These are phyloP conservation scores for Oikopleura albicans DNA, from an alignment of 23 tunicate species.

Conservation along the genomic window DNA sequence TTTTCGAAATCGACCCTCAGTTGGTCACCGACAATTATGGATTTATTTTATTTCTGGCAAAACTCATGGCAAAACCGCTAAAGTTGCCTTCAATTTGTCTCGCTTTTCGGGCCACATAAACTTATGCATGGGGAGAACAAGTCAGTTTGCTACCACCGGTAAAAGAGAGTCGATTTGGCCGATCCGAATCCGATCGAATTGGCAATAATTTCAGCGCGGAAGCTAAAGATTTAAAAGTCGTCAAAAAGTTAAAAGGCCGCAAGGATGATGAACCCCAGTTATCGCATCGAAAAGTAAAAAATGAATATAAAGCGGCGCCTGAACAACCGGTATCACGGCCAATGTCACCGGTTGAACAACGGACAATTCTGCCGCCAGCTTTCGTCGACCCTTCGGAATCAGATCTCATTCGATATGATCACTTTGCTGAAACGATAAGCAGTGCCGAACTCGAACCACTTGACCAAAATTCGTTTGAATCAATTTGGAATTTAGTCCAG, in stretches of 20 bases:
- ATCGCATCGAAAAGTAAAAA: neutral
- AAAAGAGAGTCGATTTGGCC: neutral
- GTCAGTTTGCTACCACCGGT: neutral
- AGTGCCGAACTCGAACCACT: neutral
- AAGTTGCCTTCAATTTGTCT: no score
- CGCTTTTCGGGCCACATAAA: no score
- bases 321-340: constrained; percentile 56
- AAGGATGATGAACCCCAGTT: neutral
- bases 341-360: constrained; percentile 68
- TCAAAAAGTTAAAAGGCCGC: neutral
- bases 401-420: neutral
- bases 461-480: neutral
- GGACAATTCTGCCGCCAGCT: neutral
- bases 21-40: no score
- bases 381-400: neutral
- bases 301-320: neutral
- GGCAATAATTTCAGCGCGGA: constrained; percentile 3
- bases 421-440: neutral
- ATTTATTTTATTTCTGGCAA: no score
- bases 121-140: no score
- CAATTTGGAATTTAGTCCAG: neutral
- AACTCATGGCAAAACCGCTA: no score
- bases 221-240: neutral
- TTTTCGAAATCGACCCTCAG: no score
- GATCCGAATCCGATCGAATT: neutral